Base-by-base conservation (phyloP, 2,797 vertebrate genomes). In the Muraenolepis orangiensis region DNA sequence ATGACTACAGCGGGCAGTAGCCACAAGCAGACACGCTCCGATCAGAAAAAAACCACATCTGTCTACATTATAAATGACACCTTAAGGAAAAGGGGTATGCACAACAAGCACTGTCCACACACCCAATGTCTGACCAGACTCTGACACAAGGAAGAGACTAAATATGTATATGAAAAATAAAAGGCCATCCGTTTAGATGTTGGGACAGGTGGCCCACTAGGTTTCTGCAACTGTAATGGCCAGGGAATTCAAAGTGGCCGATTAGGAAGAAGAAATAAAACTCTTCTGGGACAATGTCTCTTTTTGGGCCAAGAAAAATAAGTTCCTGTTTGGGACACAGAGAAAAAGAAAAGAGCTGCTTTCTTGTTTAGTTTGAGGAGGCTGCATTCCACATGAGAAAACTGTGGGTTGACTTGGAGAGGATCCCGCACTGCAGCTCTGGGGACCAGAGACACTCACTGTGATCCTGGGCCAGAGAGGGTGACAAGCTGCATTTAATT, bases 151-250 rank as follows among this genome's bases (percentile, higher is more conserved):
- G 46, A 72, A 64, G 4, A 12, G 57, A 26, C 26, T 26, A 57
- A 57, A 1, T 16, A 64, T 64, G 57, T 28, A 26, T 12, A 64
- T 79, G 69, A 84, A 87, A 77, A 87, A 87, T 71, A 72, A 72
- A 29, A 0, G 29, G 8, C 12, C 57, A 81, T 75, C 84, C 66
- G 20, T 73, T 74, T 57, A n/a, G 80, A 84, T 90, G 87, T 91
- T 92, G 88, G 78, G 80, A 91, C 89, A 92, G 90, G 87, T 92
- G 90, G 87, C 70, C 46, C 34, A 70, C 78, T 80, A 71, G 67
- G 72, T 76, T 82, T 78, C 69, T 23, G 82, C 16, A 81, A 74
- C 80, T 83, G 70, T 85, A 83, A 76, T 73, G 74, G 78, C 80
- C 78, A 78, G 78, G 79, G 77, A 86, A 89, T 86, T 82, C 77